Evolutionary conservation across 2,113 vertebrate genomes (phyloP), one percentile per base, ranked within the genome.

Genomic region (Actenoides lindsayi): DNA sequence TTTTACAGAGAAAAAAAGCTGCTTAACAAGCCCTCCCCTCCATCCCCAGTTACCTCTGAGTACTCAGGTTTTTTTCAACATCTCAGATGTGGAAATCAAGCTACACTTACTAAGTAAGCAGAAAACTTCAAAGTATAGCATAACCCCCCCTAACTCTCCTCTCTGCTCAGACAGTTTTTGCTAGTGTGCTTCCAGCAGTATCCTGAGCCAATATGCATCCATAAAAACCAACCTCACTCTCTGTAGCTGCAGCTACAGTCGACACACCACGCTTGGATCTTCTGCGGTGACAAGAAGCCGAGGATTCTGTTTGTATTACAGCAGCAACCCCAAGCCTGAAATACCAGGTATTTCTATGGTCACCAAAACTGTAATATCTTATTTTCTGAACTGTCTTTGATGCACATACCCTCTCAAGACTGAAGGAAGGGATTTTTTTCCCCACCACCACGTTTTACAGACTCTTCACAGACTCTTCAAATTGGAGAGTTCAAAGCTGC

Each of bases 21-120:
- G 30, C 11, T 41, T 35, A 60, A n/a, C 17, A 48, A 85, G 37
- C 35, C 37, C 37, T n/a, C 20, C 33, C 11, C 11, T 67, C 16
- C 16, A 50, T 2, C 31, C 19, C 3, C 50, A 31, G 10, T 23
- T 35, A 77, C 35, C 24, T 69, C 56, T 0, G 0, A 62, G 10
- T 15, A 65, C 11, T 89, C 9, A 4, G 50, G 16, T 31, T 51
- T 51, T 64, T 92, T n/a, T 44, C 35, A 87, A 24, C 16, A 70
- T 46, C 50, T 71, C 31, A 9, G 19, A 92, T 41, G n/a, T 17
- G n/a, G 53, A 89, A 91, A 93, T 62, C 44, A 67, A 88, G 37
- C 10, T 27, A 18, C 9, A 71, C 9, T 50, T 64, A 35, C 28
- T 18, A 57, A 71, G 28, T 6, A 56, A 79, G 78, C 50, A 85